These are phyloP conservation scores for Pogonomyrmex barbatus DNA, from an alignment of 1,140 invertebrate species.

Conservation along the genomic window DNA sequence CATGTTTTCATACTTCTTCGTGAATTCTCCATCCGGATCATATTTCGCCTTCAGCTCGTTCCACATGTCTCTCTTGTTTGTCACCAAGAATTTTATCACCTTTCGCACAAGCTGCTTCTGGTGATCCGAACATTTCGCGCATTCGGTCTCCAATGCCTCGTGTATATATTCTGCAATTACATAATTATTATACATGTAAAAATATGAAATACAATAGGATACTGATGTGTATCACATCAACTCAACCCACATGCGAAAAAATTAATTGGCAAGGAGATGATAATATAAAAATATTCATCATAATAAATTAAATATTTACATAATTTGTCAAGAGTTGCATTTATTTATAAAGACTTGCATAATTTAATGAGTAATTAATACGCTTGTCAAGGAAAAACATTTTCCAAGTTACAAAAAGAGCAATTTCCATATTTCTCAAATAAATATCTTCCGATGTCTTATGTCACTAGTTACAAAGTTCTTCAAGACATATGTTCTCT, in stretches of 20 bases:
- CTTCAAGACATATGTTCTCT: neutral
- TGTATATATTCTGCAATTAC: conserved; percentile 85
- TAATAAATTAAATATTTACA: neutral
- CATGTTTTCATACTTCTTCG: conserved; percentile 86
- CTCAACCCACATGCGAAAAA: neutral
- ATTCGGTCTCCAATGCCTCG: conserved; percentile 88
- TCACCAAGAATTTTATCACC: conserved; percentile 86
- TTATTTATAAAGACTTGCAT: neutral
- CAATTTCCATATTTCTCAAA: neutral
- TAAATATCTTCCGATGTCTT: neutral
- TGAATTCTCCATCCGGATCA: conserved; percentile 88
- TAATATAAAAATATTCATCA: neutral
- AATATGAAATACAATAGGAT: neutral
- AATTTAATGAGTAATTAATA: neutral
- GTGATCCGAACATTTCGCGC: conserved; percentile 88
- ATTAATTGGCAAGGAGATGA: neutral
- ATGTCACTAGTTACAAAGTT: neutral
- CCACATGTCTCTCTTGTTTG: conserved; percentile 88
- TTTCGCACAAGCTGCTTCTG: conserved; percentile 87
- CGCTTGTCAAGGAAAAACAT: neutral
- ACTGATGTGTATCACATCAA: neutral
- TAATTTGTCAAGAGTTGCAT: neutral
- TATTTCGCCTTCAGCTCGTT: conserved; percentile 87
- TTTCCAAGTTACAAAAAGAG: neutral
- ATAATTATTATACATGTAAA: conserved; percentile 9